A percentile compares a stretch with the other conserved stretches of the same genome.
phyloP scores from a whole-genome alignment of 2,113 vertebrate species.

The Ictidomys tridecemlineatus region DNA sequence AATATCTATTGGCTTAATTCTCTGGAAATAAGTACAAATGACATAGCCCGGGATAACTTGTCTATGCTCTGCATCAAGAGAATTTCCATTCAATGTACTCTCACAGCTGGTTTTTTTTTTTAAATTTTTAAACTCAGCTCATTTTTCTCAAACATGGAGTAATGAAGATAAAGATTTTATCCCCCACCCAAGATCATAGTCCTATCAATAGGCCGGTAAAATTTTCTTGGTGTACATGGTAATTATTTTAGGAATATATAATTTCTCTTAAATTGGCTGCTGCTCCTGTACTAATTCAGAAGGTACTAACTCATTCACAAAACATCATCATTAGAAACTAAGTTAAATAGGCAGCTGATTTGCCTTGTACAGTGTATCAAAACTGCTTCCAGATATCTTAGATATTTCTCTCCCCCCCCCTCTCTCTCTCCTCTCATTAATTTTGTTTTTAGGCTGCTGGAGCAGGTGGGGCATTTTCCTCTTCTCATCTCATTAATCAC shows the following conservation, averaged over 20 bases:
- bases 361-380: slow-evolving; percentile 70
- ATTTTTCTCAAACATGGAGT: slow-evolving; percentile 69
- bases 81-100: neutral
- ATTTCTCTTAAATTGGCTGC: slow-evolving; percentile 79
- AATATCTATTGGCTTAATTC: neutral
- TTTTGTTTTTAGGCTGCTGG: slow-evolving; percentile 84
- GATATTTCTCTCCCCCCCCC: neutral
- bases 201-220: slow-evolving; percentile 60
- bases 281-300: slow-evolving; percentile 79
- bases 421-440: slow-evolving; percentile 80
- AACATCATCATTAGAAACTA: slow-evolving; percentile 80
- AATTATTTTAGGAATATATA: slow-evolving; percentile 78
- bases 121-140: slow-evolving; percentile 74
- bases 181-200: slow-evolving; percentile 59
- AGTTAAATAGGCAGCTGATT: slow-evolving; percentile 79
- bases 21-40: neutral
- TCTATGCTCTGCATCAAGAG: neutral
- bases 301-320: slow-evolving; percentile 74
- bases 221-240: slow-evolving; percentile 70
- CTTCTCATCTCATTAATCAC: slow-evolving; percentile 89
- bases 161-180: slow-evolving; percentile 70
- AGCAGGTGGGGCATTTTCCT: slow-evolving; percentile 87
- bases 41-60: fast-evolving
- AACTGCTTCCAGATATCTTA: slow-evolving; percentile 57
- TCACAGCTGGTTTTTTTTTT: neutral